A percentile compares a stretch with the other conserved stretches of the same genome.
phyloP scores from a whole-genome alignment of 2,888 invertebrate species.

The Hoplodrina blanda region DNA sequence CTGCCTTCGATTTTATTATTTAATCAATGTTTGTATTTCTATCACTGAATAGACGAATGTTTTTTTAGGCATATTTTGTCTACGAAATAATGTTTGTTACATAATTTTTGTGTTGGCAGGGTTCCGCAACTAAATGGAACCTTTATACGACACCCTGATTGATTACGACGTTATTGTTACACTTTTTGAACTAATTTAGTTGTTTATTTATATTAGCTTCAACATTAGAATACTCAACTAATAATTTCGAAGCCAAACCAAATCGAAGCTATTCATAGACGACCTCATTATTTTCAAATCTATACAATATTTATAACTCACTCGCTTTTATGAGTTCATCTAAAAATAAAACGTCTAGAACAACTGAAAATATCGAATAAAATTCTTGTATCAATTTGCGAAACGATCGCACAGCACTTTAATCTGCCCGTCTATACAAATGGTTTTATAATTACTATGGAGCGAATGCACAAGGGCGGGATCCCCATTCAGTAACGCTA shows the following conservation, averaged over 20 bases:
- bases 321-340: conserved; percentile 12
- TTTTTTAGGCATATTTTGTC: background rate
- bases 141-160: too few relatives aligned
- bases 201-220: conserved; percentile 3
- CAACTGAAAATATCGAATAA: conserved; percentile 12
- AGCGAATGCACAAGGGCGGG: conserved; percentile 31
- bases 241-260: conserved; percentile 21
- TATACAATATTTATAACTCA: conserved; percentile 11
- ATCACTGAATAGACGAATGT: too few relatives aligned
- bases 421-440: conserved; percentile 44
- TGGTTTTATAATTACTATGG: conserved; percentile 55
- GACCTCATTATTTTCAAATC: conserved; percentile 25
- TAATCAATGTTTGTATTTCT: conserved; percentile 9
- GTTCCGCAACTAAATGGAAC: too few relatives aligned
- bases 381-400: conserved; percentile 21
- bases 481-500: conserved; percentile 45
- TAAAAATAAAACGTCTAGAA: conserved; percentile 15
- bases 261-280: conserved; percentile 12
- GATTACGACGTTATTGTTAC: background rate
- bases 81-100: too few relatives aligned
- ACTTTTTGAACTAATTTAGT: background rate
- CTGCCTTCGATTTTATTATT: conserved; percentile 8
- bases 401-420: conserved; percentile 26
- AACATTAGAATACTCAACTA: background rate
- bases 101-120: too few relatives aligned